A percentile compares a stretch with the other conserved stretches of the same genome.
These are phyloP conservation scores for Syncerus caffer DNA, from an alignment of 2,797 vertebrate genomes.

Conservation along the genomic window DNA sequence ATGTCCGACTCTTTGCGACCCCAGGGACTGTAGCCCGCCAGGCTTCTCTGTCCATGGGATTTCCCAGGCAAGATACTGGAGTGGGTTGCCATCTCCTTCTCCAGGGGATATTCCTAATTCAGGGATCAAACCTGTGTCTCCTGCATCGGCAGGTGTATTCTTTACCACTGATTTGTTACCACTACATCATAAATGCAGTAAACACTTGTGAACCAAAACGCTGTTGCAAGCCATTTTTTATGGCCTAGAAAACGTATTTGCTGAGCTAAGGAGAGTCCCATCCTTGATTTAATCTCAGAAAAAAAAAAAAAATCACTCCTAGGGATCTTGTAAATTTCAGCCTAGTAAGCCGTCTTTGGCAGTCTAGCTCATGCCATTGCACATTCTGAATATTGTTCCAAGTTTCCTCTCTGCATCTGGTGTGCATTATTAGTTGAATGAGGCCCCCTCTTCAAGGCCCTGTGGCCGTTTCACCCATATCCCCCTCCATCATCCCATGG, in stretches of 20 bases:
- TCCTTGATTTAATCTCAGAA: not conserved
- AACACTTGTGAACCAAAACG: not conserved
- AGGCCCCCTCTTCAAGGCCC: not conserved
- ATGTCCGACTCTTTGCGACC: not conserved
- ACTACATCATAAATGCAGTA: not conserved
- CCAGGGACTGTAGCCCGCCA: not conserved
- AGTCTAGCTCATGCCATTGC: not conserved
- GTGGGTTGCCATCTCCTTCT: not conserved
- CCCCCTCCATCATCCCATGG: too few relatives aligned
- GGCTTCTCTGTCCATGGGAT: not conserved
- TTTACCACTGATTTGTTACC: not conserved
- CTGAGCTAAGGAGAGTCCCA: not conserved
- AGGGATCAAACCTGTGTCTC: not conserved
- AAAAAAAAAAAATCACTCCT: too few relatives aligned
- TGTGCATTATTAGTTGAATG: not conserved
- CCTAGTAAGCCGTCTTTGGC: not conserved
- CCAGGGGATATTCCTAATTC: not conserved
- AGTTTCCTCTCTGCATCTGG: not conserved
- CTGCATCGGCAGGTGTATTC: not conserved
- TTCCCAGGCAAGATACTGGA: not conserved
- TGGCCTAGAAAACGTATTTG: not conserved
- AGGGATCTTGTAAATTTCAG: not conserved
- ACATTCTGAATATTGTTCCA: not conserved
- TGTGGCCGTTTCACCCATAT: not conserved
- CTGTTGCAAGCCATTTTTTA: not conserved